Evolutionary conservation across 2,113 vertebrate genomes (phyloP), one percentile per base, ranked within the genome.

Genomic region (Trogon melanurus): DNA sequence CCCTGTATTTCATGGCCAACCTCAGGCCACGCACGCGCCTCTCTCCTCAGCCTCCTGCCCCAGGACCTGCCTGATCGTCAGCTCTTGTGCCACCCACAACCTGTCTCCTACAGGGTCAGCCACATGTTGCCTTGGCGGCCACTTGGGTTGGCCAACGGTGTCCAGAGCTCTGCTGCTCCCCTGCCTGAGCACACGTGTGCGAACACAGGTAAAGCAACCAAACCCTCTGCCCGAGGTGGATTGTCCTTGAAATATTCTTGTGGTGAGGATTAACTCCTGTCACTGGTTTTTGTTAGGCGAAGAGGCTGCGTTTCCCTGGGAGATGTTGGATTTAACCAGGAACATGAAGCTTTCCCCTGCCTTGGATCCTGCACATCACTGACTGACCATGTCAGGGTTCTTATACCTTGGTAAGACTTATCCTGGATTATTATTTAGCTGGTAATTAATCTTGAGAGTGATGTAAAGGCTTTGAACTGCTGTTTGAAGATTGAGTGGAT

Each of bases 351-450:
- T 79, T 87, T 58, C 57, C 85, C 30, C 61, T 34, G 29, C 79
- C 27, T 50, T 57, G 56, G 91, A 86, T 93, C 51, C 36, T 18
- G 3, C 65, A 29, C 79, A 36, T 75, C 83, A 58, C 79, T 50
- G 58, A 36, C 65, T 67, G 88, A 79, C 92, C 29, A 2, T 20
- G 23, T 45, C 1, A 0, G 9, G 2, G 20, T 47, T 67, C 79
- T 93, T 76, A 29, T 6, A 54, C 60, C 64, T 92, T 51, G 70
- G 5, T 88, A 83, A 89, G 82, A 54, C 57, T 95, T 94, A 95
- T 48, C 93, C 75, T n/a, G 87, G 91, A 92, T 95, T 95, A 94
- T 89, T 95, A 89, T 85, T 95, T 82, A 85, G 62, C 87, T 85
- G 44, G 60, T 94, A 93, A 90, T 93, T 93, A 90, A 93, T 94